Conservation (phyloP, 2,888 invertebrate species). For the Napeogenes sylphis region DNA sequence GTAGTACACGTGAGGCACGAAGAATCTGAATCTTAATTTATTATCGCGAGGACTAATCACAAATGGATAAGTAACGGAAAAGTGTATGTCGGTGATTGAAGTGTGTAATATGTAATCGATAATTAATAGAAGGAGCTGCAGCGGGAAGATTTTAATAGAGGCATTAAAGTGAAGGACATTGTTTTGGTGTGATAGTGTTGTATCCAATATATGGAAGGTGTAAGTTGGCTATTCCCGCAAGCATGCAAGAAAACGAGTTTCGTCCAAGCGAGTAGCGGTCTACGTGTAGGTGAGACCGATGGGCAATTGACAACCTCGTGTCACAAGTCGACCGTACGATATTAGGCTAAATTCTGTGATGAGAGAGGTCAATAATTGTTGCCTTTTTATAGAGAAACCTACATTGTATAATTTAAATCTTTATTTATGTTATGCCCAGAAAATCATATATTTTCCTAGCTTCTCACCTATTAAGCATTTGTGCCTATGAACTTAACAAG, state of each 20-base stretch:
- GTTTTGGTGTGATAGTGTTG: constrained; percentile 75
- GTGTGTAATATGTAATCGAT: constrained; percentile 61
- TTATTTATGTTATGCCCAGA: constrained; percentile 60
- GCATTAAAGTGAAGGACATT: constrained; percentile 63
- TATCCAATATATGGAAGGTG: constrained; percentile 75
- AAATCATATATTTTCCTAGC: constrained; percentile 63
- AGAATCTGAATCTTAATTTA: constrained; percentile 73
- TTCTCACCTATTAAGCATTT: constrained; percentile 61
- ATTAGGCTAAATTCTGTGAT: constrained; percentile 57
- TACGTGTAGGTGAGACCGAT: constrained; percentile 51
- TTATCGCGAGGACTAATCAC: constrained; percentile 72
- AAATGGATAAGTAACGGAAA: constrained; percentile 70
- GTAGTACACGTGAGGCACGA: constrained; percentile 52
- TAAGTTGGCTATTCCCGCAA: constrained; percentile 66
- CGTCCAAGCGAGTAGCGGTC: constrained; percentile 53
- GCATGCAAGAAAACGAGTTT: constrained; percentile 51
- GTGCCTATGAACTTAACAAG: constrained; percentile 64
- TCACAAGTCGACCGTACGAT: constrained; percentile 54
- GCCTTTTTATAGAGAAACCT: constrained; percentile 44
- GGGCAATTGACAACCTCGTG: constrained; percentile 42
- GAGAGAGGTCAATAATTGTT: constrained; percentile 28
- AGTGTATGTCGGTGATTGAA: constrained; percentile 66
- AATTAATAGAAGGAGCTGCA: constrained; percentile 43
- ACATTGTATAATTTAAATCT: constrained; percentile 56
- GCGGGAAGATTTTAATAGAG: constrained; percentile 60